Base-by-base conservation (phyloP, 2,797 vertebrate species). In the Calcarius lapponicus region DNA sequence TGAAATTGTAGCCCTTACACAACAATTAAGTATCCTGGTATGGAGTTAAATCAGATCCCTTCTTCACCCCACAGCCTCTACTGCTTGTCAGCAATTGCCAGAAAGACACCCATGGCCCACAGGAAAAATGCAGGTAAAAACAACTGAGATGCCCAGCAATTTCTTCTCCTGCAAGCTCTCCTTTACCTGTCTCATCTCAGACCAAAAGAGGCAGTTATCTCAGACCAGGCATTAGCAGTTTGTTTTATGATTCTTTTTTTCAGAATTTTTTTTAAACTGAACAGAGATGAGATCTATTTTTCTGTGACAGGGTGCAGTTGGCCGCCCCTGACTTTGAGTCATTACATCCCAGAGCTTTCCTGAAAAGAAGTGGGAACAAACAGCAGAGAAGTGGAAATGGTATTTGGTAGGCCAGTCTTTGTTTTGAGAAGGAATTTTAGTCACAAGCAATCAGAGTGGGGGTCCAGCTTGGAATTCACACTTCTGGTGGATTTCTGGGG, bases 121-220 rank as follows among this genome's bases (percentile, higher is more conserved):
- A 73, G 45, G 47, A 21, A 20, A 74, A 64, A 4, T 29, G 4
- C 13, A 65, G 18, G 10, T 26, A 9, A 60, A 57, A 71, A 7
- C 6, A 42, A 8, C 0, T 36, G 57, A 78, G 32, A n/a, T 24
- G 14, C 2, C 7, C 36, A 74, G 17, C 13, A 38, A 15, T 25
- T 31, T 25, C 13, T 25, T 31, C 3, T 10, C 29, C 50, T 36
- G 17, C 19, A 73, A 75, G 13, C 6, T 58, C 48, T 73, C 17
- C 19, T 85, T 69, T 60, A 7, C 6, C 13, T 60, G 18, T 22
- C 36, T 57, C 50, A 54, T 25, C 48, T 74, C 42, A 61, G 42
- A 21, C 28, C 32, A n/a, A 76, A 74, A 66, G 28, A 85, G 13
- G n/a, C n/a, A n/a, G n/a, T n/a, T n/a, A n/a, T n/a, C n/a, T n/a